Conservation (phyloP, 2,888 invertebrate genomes). For the Leptopilina drosophilae region DNA sequence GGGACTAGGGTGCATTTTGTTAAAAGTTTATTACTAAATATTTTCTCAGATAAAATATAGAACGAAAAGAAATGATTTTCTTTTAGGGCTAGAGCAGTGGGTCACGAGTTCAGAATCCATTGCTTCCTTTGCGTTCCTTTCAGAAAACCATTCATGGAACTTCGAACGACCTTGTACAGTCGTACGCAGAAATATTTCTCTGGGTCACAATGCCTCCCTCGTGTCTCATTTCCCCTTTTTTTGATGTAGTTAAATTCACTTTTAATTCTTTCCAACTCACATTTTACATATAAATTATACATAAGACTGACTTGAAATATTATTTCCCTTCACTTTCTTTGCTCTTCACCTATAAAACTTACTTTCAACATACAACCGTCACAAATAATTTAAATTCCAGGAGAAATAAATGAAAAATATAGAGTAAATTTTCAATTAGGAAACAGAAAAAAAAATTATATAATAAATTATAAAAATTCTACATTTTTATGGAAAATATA, state of each 20-base stretch:
- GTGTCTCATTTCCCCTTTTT: neutral
- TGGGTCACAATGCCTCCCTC: neutral
- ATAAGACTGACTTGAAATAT: neutral
- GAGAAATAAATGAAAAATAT: neutral
- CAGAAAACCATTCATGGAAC: constrained; percentile 62
- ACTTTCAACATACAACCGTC: neutral
- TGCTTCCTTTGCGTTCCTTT: constrained; percentile 55
- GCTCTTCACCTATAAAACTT: constrained; percentile 4
- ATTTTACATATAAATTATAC: constrained; percentile 3
- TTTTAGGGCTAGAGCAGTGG: constrained; percentile 54
- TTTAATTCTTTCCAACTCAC: constrained; percentile 15
- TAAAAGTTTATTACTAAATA: neutral
- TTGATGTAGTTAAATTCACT: constrained; percentile 9
- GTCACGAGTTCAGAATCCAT: constrained; percentile 61
- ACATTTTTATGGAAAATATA: too few species aligned
- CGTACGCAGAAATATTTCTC: constrained; percentile 55
- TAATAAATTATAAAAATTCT: too few species aligned
- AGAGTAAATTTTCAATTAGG: neutral
- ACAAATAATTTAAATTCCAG: neutral
- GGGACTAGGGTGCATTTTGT: neutral
- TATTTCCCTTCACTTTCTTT: constrained; percentile 36
- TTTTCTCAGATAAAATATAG: constrained; percentile 43
- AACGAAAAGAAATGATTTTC: neutral
- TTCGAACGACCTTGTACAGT: constrained; percentile 61
- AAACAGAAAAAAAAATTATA: too few species aligned